Base-by-base conservation (phyloP, 2,888 invertebrate genomes). In the Acrobasis consociella region DNA sequence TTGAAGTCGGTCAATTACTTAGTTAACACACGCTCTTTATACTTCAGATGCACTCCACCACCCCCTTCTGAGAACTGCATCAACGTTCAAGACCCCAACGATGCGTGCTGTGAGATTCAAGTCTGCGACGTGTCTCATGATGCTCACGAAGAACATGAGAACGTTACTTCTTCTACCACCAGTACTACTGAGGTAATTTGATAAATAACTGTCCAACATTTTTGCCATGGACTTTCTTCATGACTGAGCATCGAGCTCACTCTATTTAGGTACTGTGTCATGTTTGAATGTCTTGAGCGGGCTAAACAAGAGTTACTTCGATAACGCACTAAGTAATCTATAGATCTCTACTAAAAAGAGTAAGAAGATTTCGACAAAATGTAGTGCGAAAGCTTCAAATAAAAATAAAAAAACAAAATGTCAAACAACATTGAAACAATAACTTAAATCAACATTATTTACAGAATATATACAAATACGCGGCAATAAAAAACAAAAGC, bases 41-140 rank as follows among this genome's bases (percentile, higher is more conserved):
- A 49, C 69, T 73, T 8, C 78, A 95, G 96, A 72, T 96, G 96
- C 75, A 93, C 93, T 8, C 92, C 93, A 7, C 84, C 94, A 1
- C 88, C 86, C 31, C 85, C 86, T 22, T 93, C 94, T 38, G 97
- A 97, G 64, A 95, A 96, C 76, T 97, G 97, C 80, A 96, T 97
- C 52, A 95, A 95, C 73, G 94, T 97, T 0, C 95, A 96, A 69
- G 97, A 97, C 82, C 96, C 97, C 0, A 94, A 94, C 60, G 97
- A 98, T 80, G 89, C 95, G 1, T 98, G 98, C 79, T 98, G 98
- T 75, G 97, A 96, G 71, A 94, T 97, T 67, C 96, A 97, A 66
- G 93, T 97, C 3, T 98, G 98, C 80, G 97, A 97, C 76, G 97
- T 97, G 5, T 96, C 96, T 0, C 93, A 97, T 17, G 96, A 96